Base-by-base conservation (phyloP, 1,140 invertebrate species). In the Papilio polytes region DNA sequence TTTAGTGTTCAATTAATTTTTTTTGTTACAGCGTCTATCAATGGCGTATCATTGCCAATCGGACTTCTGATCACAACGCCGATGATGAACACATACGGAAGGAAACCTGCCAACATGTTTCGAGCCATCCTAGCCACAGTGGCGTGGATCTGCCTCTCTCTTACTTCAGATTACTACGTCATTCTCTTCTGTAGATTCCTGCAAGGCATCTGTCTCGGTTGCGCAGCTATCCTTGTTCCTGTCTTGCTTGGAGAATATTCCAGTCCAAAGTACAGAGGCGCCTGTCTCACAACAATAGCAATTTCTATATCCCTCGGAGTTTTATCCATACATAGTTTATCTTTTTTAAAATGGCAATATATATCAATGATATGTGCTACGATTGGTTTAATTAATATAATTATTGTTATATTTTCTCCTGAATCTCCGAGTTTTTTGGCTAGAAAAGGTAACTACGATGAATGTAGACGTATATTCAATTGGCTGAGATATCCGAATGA, bases 171-270 rank as follows among this genome's bases (percentile, higher is more conserved):
- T 53, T 53, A 53, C 6, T 53, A 53, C 51, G 18, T 53, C 15
- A 53, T 53, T 18, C 51, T 53, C 3, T 53, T 53, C 51, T 53
- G 81, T 4, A 74, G 85, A 63, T 51, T 85, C 6, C 51, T 87
- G 0, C 76, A 81, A 3, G 86, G 86, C n/a, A 48, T 85, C 12
- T 53, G 63, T 31, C 53, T 81, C 10, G 84, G 83, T n/a, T 82
- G 56, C 6, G 73, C 59, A 15, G 46, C 82, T 1, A 74, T 73
- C 12, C 48, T 87, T 15, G 81, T 80, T 31, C 82, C 85, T 1
- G 78, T 87, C 12, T 26, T 84, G 1, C 83, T 87, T 1, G 87
- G 84, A 31, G 87, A 88, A 77, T 86, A 84, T 51, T 80, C 82
- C 18, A 82, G 80, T n/a, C 87, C 87, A 1, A 81, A 83, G 66